These are phyloP conservation scores for Penaeus indicus DNA, from an alignment of 1,140 invertebrate genomes.

Conservation along the genomic window DNA sequence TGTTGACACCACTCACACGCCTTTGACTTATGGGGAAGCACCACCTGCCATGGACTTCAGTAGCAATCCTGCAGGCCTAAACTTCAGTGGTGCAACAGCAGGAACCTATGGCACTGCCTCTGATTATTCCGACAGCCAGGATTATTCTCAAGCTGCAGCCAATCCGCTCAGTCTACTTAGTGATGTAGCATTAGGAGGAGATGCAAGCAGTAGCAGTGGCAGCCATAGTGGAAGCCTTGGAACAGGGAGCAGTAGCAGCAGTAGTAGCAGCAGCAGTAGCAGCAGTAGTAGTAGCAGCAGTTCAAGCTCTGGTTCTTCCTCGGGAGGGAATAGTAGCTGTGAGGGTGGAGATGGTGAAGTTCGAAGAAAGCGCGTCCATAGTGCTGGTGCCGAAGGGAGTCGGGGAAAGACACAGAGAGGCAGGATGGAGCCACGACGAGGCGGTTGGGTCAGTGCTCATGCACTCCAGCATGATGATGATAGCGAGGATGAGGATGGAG, in stretches of 20 bases:
- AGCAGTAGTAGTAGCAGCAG: constrained; percentile 38
- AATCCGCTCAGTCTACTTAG: constrained; percentile 53
- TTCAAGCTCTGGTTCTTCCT: constrained; percentile 32
- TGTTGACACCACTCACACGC: constrained; percentile 25
- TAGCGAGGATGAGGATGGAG: constrained; percentile 47
- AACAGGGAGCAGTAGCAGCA: constrained; percentile 35
- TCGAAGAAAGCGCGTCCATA: constrained; percentile 47
- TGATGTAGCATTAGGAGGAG: constrained; percentile 56
- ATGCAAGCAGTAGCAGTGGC: constrained; percentile 38
- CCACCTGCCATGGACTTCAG: constrained; percentile 53
- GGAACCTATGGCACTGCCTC: background rate
- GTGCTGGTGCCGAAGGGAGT: constrained; percentile 44
- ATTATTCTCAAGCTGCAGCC: constrained; percentile 24
- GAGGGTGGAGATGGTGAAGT: constrained; percentile 39
- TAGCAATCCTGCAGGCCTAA: constrained; percentile 36
- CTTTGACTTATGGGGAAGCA: constrained; percentile 30
- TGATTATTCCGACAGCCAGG: constrained; percentile 9
- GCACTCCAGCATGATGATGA: constrained; percentile 33
- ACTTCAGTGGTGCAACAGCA: constrained; percentile 31
- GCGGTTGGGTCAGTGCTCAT: constrained; percentile 9
- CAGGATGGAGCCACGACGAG: constrained; percentile 23
- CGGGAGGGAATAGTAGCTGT: constrained; percentile 21
- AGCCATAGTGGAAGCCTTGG: background rate
- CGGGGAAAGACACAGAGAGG: constrained; percentile 50
- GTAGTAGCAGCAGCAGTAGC: constrained; percentile 29